phyloP scores from a whole-genome alignment of 2,113 vertebrate genomes.

The Oriolus oriolus region DNA sequence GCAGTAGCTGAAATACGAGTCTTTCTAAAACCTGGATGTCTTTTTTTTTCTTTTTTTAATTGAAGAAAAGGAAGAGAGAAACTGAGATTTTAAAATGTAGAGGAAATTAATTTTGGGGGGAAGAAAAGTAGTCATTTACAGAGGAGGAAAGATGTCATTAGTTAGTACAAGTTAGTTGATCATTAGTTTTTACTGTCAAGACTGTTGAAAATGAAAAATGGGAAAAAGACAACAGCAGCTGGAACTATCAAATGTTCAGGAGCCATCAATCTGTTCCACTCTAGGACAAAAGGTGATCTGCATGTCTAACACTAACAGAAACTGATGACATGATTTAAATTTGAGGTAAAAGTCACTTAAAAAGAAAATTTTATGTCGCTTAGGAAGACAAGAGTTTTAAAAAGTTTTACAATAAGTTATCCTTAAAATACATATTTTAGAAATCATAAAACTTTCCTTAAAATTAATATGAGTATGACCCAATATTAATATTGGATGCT shows the following conservation, averaged over 20 bases:
- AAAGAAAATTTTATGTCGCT: background rate
- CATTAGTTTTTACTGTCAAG: background rate
- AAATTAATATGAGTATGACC: background rate
- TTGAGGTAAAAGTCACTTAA: background rate
- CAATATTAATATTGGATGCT: background rate
- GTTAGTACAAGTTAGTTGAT: background rate
- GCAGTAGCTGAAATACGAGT: background rate
- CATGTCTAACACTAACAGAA: background rate
- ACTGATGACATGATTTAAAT: background rate
- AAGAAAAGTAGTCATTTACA: background rate
- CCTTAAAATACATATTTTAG: background rate
- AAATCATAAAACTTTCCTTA: background rate
- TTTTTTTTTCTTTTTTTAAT: background rate
- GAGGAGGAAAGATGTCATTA: background rate
- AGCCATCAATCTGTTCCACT: background rate
- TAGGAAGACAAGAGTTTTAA: background rate
- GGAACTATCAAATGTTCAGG: background rate
- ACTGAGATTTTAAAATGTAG: background rate
- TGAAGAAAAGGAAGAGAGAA: background rate
- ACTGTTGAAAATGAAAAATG: background rate
- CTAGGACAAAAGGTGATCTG: background rate
- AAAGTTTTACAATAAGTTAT: background rate
- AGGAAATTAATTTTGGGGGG: background rate
- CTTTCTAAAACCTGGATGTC: background rate
- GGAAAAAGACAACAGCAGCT: background rate